These are phyloP conservation scores for Coryphaenoides rupestris DNA, from an alignment of 2,113 vertebrate genomes.

Conservation along the genomic window DNA sequence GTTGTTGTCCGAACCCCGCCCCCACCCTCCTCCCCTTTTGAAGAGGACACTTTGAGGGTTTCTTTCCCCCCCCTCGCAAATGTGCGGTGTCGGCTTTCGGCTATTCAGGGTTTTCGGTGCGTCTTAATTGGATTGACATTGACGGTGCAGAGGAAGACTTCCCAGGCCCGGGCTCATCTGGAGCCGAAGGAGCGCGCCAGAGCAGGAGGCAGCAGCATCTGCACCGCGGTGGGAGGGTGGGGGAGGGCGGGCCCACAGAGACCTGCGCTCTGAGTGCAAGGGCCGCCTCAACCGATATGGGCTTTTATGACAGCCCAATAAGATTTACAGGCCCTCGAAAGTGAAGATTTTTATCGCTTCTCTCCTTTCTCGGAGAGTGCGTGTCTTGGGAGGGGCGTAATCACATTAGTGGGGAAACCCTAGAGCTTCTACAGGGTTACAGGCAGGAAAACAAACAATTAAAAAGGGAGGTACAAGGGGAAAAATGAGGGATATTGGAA, in stretches of 20 bases:
- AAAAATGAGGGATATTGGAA: constrained; percentile 62
- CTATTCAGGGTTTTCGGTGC: constrained; percentile 74
- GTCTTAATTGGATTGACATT: constrained; percentile 87
- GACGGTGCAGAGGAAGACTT: constrained; percentile 81
- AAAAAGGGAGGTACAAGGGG: constrained; percentile 74
- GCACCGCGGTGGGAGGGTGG: constrained; percentile 19
- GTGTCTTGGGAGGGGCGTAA: constrained; percentile 93
- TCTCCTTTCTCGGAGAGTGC: constrained; percentile 82
- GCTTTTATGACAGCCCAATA: constrained; percentile 87
- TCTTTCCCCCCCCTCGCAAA: constrained; percentile 75
- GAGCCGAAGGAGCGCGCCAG: constrained; percentile 74
- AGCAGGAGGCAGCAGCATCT: constrained; percentile 75
- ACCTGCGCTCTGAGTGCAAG: constrained; percentile 68
- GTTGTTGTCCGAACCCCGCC: constrained; percentile 69
- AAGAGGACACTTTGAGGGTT: constrained; percentile 81
- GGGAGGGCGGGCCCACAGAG: constrained; percentile 58
- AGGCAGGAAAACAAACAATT: constrained; percentile 92
- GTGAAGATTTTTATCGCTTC: constrained; percentile 86
- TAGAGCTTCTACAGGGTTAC: constrained; percentile 91
- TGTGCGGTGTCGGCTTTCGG: constrained; percentile 84
- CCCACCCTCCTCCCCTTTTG: constrained; percentile 69
- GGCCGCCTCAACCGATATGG: constrained; percentile 82
- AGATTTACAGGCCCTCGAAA: constrained; percentile 81
- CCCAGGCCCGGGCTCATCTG: constrained; percentile 72
- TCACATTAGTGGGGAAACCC: constrained; percentile 90